Conservation (phyloP, 2,888 invertebrate genomes). For the Lycaena phlaeas region DNA sequence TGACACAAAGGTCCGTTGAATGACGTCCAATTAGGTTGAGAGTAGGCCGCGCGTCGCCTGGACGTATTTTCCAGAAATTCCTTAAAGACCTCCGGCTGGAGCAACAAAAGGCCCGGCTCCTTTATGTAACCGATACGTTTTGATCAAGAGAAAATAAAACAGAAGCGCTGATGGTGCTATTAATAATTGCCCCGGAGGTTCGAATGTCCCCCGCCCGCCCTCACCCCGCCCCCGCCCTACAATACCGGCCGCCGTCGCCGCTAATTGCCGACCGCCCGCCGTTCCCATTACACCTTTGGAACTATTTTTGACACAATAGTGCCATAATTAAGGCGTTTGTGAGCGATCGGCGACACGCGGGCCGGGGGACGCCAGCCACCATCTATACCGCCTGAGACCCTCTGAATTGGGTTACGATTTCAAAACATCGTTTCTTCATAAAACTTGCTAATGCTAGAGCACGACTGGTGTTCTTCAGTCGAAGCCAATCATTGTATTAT, state of each 20-base stretch:
- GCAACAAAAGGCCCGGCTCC: background rate
- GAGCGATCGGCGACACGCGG: too few relatives aligned
- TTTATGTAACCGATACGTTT: slow-evolving; percentile 6
- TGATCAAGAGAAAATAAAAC: background rate
- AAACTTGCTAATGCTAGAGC: too few relatives aligned
- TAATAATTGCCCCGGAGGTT: background rate
- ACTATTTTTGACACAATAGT: slow-evolving; percentile 4
- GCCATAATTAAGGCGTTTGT: slow-evolving; percentile 1
- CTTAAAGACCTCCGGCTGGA: background rate
- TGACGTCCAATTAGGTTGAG: too few relatives aligned
- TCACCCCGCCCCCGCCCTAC: background rate
- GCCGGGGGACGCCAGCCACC: too few relatives aligned
- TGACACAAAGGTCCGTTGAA: background rate
- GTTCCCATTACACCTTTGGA: background rate
- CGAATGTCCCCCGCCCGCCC: background rate
- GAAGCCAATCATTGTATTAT: too few relatives aligned
- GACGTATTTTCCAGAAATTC: background rate
- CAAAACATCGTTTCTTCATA: too few relatives aligned
- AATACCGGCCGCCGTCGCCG: background rate
- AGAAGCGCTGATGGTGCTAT: background rate
- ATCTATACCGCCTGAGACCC: too few relatives aligned
- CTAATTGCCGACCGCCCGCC: background rate
- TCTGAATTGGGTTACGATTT: too few relatives aligned
- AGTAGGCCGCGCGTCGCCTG: background rate
- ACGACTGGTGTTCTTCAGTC: too few relatives aligned